phyloP scores from a whole-genome alignment of 2,888 invertebrate genomes.

The Ormyrus rosae region DNA sequence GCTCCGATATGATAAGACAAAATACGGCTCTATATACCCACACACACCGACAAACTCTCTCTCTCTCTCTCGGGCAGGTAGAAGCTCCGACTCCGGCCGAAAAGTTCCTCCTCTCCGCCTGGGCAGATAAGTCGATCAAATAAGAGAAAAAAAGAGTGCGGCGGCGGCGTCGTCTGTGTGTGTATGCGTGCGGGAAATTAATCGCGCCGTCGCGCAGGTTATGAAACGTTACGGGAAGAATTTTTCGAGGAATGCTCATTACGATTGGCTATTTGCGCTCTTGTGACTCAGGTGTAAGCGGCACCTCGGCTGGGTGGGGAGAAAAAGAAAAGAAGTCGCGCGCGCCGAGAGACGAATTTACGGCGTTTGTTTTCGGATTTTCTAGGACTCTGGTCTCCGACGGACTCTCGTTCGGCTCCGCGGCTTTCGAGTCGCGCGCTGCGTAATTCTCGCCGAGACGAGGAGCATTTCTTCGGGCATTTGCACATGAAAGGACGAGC shows the following conservation, averaged over 20 bases:
- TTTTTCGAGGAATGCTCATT: slow-evolving; percentile 43
- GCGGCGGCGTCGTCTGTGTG: not conserved
- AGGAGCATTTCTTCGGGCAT: slow-evolving; percentile 48
- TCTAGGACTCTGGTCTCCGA: not conserved
- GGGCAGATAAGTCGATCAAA: slow-evolving; percentile 54
- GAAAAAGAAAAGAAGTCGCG: not conserved
- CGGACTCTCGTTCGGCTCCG: not conserved
- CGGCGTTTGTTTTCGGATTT: not conserved
- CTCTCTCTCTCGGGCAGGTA: no score
- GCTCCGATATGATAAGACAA: slow-evolving; percentile 57
- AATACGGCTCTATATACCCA: slow-evolving; percentile 22
- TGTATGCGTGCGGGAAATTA: slow-evolving; percentile 31
- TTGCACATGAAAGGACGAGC: slow-evolving; percentile 64
- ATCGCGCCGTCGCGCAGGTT: slow-evolving; percentile 14
- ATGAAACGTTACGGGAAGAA: slow-evolving; percentile 37
- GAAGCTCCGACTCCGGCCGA: no score
- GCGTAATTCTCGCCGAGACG: slow-evolving; percentile 8
- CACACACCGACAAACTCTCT: no score
- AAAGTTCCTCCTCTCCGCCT: slow-evolving; percentile 14
- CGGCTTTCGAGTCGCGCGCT: not conserved
- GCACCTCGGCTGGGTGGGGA: no score
- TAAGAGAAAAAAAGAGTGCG: slow-evolving; percentile 29
- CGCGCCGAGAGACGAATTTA: not conserved
- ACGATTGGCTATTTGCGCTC: slow-evolving; percentile 33
- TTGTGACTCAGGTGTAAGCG: slow-evolving; percentile 29